Evolutionary conservation across 2,888 invertebrate genomes (phyloP).

Genomic region (Sympetrum striolatum): DNA sequence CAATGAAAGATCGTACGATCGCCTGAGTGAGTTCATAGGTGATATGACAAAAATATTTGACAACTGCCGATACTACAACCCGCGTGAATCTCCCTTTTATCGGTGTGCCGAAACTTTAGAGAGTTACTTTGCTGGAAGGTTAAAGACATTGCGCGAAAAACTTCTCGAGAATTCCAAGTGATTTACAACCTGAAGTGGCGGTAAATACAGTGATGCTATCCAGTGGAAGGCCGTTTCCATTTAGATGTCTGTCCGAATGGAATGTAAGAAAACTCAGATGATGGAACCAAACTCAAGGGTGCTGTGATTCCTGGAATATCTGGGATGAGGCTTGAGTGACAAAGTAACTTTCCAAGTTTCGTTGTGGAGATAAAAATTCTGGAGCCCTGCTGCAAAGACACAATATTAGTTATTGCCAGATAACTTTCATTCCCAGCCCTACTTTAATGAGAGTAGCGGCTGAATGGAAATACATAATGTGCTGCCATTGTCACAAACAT

Average conservation of each 20-base stretch:
- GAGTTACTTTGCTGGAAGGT: conserved; percentile 93
- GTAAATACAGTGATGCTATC: not conserved
- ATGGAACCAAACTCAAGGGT: conserved; percentile 1
- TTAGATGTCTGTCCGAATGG: not conserved
- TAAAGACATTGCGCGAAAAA: conserved; percentile 85
- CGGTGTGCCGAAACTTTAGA: conserved; percentile 95
- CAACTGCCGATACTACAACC: conserved; percentile 98
- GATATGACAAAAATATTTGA: conserved; percentile 99
- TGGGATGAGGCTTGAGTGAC: not conserved
- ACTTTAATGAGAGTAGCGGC: not conserved
- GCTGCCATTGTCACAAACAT: conserved; percentile 24
- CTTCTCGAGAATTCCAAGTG: conserved; percentile 56
- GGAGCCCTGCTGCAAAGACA: not conserved
- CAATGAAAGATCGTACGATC: conserved; percentile 80
- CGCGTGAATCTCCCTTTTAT: conserved; percentile 93
- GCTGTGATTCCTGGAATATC: conserved; percentile 3
- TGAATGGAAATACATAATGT: not conserved
- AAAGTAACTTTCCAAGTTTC: not conserved
- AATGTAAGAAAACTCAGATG: not conserved
- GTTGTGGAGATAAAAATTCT: not conserved
- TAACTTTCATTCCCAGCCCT: not conserved
- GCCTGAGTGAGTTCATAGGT: conserved; percentile 92
- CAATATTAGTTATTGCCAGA: not conserved
- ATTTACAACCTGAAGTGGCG: not conserved
- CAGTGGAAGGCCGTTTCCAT: not conserved